Evolutionary conservation across 2,888 invertebrate genomes (phyloP).

Genomic region (Lacanobia wlatinum): DNA sequence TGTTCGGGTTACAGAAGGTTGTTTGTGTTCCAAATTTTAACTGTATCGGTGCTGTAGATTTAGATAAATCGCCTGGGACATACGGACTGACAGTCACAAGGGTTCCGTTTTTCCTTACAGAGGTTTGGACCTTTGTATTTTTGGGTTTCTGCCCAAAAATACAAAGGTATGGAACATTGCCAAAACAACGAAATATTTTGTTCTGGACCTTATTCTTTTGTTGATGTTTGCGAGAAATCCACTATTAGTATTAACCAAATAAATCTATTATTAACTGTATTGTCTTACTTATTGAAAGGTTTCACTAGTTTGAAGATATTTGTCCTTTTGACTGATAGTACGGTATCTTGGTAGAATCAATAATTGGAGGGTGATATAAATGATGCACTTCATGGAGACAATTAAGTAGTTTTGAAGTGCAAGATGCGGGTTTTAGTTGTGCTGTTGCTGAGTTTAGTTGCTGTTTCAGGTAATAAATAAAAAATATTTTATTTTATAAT

Average conservation of each 20-base stretch:
- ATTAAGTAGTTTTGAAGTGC: constrained; percentile 32
- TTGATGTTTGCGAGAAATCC: neutral
- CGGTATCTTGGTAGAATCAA: constrained; percentile 55
- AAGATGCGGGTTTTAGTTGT: constrained; percentile 59
- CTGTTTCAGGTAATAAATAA: constrained; percentile 55
- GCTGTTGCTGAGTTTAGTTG: constrained; percentile 45
- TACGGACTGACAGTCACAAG: too few species aligned
- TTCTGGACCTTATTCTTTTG: neutral
- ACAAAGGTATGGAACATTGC: too few species aligned
- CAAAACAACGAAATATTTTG: neutral
- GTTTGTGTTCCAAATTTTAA: too few species aligned
- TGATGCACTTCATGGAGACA: constrained; percentile 6
- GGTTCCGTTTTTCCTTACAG: too few species aligned
- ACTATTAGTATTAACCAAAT: neutral
- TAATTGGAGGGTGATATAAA: constrained; percentile 56
- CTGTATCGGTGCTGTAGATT: too few species aligned
- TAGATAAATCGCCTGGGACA: too few species aligned
- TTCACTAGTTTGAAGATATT: constrained; percentile 47
- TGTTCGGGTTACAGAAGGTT: too few species aligned
- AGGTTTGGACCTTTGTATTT: too few species aligned
- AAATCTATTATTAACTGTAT: constrained; percentile 12
- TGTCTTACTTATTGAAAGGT: constrained; percentile 26
- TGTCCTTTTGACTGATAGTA: constrained; percentile 55
- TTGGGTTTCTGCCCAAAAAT: too few species aligned
- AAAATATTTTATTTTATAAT: neutral